Conservation (phyloP, 1,140 invertebrate species). For the Lanistes nyassanus region DNA sequence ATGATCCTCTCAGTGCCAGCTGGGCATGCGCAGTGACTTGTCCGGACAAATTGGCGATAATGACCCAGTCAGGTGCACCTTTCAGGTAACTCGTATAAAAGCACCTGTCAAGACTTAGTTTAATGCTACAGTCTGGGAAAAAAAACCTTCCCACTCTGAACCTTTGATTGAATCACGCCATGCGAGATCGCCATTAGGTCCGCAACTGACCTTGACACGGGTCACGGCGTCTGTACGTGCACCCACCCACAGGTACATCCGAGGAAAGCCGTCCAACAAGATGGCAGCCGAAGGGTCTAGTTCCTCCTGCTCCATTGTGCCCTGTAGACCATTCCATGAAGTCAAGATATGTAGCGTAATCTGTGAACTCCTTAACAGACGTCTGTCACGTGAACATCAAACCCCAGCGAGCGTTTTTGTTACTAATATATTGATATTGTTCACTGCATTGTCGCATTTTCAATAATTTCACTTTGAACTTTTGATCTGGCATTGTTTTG, state of each 20-base stretch:
- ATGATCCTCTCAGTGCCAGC: too few species aligned
- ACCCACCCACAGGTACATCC: conserved; percentile 51
- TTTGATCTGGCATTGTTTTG: too few species aligned
- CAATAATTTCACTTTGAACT: too few species aligned
- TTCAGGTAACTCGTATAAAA: neutral
- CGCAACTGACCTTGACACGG: conserved; percentile 40
- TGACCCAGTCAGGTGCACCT: neutral
- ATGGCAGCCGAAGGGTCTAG: conserved; percentile 26
- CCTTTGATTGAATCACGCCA: too few species aligned
- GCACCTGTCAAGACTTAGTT: neutral
- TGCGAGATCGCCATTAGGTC: too few species aligned
- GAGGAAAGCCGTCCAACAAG: conserved; percentile 44
- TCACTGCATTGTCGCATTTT: too few species aligned
- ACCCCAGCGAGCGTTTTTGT: too few species aligned
- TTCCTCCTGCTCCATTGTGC: conserved; percentile 23
- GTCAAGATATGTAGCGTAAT: too few species aligned
- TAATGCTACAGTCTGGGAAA: neutral
- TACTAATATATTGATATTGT: too few species aligned
- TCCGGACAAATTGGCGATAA: neutral
- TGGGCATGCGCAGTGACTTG: neutral
- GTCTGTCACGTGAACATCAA: too few species aligned
- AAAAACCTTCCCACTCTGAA: neutral
- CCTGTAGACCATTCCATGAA: too few species aligned
- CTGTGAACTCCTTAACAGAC: too few species aligned
- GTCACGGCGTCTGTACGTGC: conserved; percentile 27